These are phyloP conservation scores for Porites lobata DNA, from an alignment of 92 coral and sea anemone genomes.

Conservation along the genomic window DNA sequence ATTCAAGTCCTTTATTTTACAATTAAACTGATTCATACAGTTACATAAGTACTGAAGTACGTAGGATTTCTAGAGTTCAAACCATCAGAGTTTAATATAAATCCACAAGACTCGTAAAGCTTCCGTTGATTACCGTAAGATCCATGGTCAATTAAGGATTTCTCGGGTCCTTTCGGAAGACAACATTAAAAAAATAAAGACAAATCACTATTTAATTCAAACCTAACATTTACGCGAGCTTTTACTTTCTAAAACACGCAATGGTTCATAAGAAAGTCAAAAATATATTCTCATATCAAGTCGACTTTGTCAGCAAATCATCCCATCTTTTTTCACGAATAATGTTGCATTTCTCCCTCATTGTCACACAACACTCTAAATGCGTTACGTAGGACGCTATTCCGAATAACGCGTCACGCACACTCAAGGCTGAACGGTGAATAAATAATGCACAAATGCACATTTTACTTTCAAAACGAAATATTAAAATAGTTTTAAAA, in stretches of 20 bases:
- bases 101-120: not conserved
- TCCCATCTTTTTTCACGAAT: no score
- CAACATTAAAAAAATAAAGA: no score
- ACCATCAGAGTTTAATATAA: not conserved
- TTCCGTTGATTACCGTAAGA: not conserved
- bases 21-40: not conserved
- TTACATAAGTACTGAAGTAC: not conserved
- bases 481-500: no score
- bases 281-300: not conserved
- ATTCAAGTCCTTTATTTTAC: conserved; percentile 2
- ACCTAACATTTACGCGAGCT: not conserved
- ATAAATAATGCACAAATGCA: not conserved
- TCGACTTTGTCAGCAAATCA: not conserved
- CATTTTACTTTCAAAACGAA: not conserved
- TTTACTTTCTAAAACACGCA: not conserved
- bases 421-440: no score
- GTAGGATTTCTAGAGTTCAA: not conserved
- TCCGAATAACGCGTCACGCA: not conserved
- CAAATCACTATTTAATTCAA: no score
- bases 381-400: not conserved
- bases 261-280: not conserved
- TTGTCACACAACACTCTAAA: not conserved
- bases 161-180: not conserved
- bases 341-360: not conserved
- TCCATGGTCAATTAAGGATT: not conserved